Evolutionary conservation across 2,888 invertebrate genomes (phyloP), one percentile per base, ranked within the genome.

Genomic region (Agrilus cyanescens): DNA sequence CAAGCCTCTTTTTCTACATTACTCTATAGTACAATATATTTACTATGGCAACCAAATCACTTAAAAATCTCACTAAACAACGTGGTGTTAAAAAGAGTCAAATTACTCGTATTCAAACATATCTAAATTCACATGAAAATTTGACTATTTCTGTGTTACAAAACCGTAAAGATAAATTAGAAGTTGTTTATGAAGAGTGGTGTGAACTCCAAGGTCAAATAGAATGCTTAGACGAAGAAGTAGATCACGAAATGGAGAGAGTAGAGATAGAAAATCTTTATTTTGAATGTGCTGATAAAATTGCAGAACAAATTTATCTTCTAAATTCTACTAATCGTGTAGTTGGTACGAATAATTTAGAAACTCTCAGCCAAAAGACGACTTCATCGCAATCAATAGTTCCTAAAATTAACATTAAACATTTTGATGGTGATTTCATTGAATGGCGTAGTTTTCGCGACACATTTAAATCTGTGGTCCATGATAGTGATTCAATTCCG

Each of bases 211-310:
- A 39, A 39, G 13, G 12, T n/a, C 25, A 39, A 8, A 32, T 39
- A 32, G 32, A 39, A 20, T 13, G 18, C 2, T 40, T 40, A 40
- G 40, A 40, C 13, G 20, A 40, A 15, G 40, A 18, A 40, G 18
- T 32, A 40, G 32, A 13, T 12, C 12, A 40, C 34, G 18, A 29
- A 14, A 12, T 12, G 1, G 40, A 40, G 8, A 32, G 40, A 30
- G 40, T 32, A n/a, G 7, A 32, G 10, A 12, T 40, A 8, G 33
- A 40, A 40, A 15, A 32, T 5, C 29, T 33, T 16, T 34, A 34
- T 25, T 40, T 32, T 18, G 34, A 34, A 16, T 20, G 20, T 3
- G 20, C 20, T 7, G 6, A 18, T 18, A 40, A 20, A 2, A 33
- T 40, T 2, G 12, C 33, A 7, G 18, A 8, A 40, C 16, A 14